These are phyloP conservation scores for Hycleus cichorii DNA, from an alignment of 1,140 invertebrate genomes.

Conservation along the genomic window DNA sequence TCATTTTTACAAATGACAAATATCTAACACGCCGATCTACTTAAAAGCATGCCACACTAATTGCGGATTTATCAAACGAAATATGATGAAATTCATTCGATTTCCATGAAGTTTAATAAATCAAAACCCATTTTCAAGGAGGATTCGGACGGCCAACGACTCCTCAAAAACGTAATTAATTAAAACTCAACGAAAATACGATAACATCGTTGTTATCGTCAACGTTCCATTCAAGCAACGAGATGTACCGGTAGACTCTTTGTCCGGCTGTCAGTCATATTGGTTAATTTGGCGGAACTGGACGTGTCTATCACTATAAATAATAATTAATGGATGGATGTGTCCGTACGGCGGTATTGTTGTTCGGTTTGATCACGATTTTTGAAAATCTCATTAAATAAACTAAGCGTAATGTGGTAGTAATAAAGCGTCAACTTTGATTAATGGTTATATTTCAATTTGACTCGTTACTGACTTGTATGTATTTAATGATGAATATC, in stretches of 20 bases:
- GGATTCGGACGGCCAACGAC: no score
- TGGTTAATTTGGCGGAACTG: slow-evolving; percentile 16
- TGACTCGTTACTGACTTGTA: slow-evolving; percentile 25
- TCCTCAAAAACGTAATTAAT: no score
- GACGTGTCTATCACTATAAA: slow-evolving; percentile 10
- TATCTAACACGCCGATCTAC: no score
- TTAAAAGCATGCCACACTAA: no score
- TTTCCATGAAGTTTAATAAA: no score
- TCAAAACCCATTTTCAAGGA: no score
- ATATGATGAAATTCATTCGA: no score
- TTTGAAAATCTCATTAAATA: slow-evolving; percentile 25
- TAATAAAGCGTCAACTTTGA: slow-evolving; percentile 31
- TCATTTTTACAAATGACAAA: no score
- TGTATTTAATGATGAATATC: background rate
- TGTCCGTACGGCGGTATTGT: slow-evolving; percentile 8
- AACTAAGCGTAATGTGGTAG: slow-evolving; percentile 30
- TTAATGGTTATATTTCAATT: slow-evolving; percentile 34
- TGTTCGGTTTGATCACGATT: slow-evolving; percentile 17
- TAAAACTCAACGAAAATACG: no score
- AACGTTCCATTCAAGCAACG: background rate
- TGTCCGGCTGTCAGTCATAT: background rate
- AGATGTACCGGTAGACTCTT: background rate
- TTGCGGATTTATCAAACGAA: no score
- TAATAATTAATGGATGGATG: slow-evolving; percentile 19
- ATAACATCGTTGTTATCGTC: no score